Evolutionary conservation across 2,888 invertebrate species (phyloP), one percentile per base, ranked within the genome.

Genomic region (Drosophila helvetica): DNA sequence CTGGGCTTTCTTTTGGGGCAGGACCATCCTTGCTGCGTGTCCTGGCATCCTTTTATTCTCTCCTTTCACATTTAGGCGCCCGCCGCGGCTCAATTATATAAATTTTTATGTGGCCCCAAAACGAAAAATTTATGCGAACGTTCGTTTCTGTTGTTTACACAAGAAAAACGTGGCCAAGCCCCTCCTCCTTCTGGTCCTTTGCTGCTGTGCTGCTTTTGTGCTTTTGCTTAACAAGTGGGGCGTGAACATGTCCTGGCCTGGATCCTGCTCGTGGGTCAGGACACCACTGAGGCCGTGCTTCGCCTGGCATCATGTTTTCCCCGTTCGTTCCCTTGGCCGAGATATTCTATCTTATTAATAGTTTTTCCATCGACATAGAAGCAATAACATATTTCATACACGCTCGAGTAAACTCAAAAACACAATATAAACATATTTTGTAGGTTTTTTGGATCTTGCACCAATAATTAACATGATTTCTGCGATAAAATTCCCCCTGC

Each of bases 31-130:
- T 60, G 63, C 61, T 73, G 45, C 86, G 59, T 72, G 71, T 51
- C 64, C 51, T 46, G 51, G 77, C 85, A 80, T 80, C 74, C 68
- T 69, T 58, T 71, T 67, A 66, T 33, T 9, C 76, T 9, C 76
- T 46, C 68, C 74, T 64, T 70, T 71, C 62, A 62, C 55, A 61
- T 55, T 72, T 69, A 69, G 69, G 73, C 78, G 69, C 75, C 68
- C 62, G 63, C 71, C 80, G 70, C 74, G 55, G 86, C 87, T 88
- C 87, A 84, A 84, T 88, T 88, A 84, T 85, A 84, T 86, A 86
- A 48, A 88, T 84, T 85, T 85, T 88, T 84, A 86, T 86, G 71
- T 71, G 79, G 55, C 63, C 27, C 57, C 74, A 50, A 30, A 66
- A 67, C 50, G 61, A 42, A 47, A 86, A 80, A 88, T 84, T 88